Percentiles rank a stretch among this genome's conserved stretches.
phyloP scores from a whole-genome alignment of 2,113 vertebrate genomes.

The Larimichthys polyactis region DNA sequence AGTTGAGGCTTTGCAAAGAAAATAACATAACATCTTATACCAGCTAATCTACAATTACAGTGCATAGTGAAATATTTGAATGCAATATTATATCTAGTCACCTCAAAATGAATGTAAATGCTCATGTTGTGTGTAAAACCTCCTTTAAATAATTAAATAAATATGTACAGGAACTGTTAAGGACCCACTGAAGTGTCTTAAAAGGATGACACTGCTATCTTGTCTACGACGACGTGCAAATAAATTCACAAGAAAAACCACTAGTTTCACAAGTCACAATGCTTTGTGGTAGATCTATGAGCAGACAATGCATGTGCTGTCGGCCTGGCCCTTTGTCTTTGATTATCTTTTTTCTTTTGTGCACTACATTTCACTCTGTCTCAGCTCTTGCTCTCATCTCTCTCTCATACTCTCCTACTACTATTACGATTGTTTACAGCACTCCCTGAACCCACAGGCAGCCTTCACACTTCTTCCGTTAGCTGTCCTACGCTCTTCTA shows the following conservation, averaged over 20 bases:
- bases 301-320: slow-evolving; percentile 32
- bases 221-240: neutral
- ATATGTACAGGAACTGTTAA: neutral
- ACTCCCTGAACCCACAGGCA: slow-evolving; percentile 1
- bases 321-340: neutral
- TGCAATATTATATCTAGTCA: too few relatives aligned
- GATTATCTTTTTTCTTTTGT: neutral
- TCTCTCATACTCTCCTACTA: too few relatives aligned
- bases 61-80: neutral
- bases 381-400: neutral
- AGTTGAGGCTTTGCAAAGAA: neutral
- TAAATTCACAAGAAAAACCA: neutral
- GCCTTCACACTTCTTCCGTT: slow-evolving; percentile 54
- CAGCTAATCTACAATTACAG: neutral
- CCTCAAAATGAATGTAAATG: neutral
- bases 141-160: neutral
- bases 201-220: slow-evolving; percentile 16
- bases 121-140: neutral
- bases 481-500: slow-evolving; percentile 44
- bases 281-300: slow-evolving; percentile 25
- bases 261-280: neutral
- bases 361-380: neutral
- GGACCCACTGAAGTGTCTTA: neutral
- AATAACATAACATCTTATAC: neutral
- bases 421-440: slow-evolving; percentile 18